These are phyloP conservation scores for Oxyura jamaicensis DNA, from an alignment of 2,113 vertebrate genomes.

Conservation along the genomic window DNA sequence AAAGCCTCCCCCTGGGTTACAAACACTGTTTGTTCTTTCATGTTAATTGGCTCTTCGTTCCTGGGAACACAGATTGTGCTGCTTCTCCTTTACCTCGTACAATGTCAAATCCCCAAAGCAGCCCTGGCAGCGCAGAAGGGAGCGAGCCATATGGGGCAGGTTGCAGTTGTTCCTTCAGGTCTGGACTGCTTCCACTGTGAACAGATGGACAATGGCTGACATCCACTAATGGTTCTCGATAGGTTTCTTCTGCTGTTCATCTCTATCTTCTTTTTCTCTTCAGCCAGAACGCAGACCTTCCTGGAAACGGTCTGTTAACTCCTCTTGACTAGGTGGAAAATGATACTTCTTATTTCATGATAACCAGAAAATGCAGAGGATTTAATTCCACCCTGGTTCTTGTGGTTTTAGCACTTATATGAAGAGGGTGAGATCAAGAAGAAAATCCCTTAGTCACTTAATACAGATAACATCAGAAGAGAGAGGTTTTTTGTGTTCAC, in stretches of 20 bases:
- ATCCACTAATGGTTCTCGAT: slow-evolving; percentile 57
- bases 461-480: slow-evolving; percentile 32
- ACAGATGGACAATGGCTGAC: slow-evolving; percentile 69
- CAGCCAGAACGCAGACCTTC: background rate
- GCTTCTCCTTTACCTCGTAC: slow-evolving; percentile 56
- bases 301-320: slow-evolving; percentile 29
- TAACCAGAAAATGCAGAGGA: slow-evolving; percentile 12
- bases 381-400: slow-evolving; percentile 26
- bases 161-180: slow-evolving; percentile 67
- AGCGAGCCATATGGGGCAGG: slow-evolving; percentile 55
- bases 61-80: background rate
- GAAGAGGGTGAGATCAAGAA: slow-evolving; percentile 40
- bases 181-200: slow-evolving; percentile 67
- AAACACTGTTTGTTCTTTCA: slow-evolving; percentile 34
- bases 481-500: background rate
- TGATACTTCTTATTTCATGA: background rate
- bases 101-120: slow-evolving; percentile 58
- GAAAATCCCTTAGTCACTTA: slow-evolving; percentile 33
- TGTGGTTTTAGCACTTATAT: slow-evolving; percentile 17
- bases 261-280: slow-evolving; percentile 30
- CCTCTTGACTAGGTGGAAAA: slow-evolving; percentile 15
- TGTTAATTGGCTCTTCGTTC: background rate
- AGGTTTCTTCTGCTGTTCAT: slow-evolving; percentile 46
- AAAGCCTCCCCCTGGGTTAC: slow-evolving; percentile 4
- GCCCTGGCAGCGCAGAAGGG: slow-evolving; percentile 32